Evolutionary conservation across 2,888 invertebrate genomes (phyloP), one percentile per base, ranked within the genome.

Genomic region (Hololepta plana): DNA sequence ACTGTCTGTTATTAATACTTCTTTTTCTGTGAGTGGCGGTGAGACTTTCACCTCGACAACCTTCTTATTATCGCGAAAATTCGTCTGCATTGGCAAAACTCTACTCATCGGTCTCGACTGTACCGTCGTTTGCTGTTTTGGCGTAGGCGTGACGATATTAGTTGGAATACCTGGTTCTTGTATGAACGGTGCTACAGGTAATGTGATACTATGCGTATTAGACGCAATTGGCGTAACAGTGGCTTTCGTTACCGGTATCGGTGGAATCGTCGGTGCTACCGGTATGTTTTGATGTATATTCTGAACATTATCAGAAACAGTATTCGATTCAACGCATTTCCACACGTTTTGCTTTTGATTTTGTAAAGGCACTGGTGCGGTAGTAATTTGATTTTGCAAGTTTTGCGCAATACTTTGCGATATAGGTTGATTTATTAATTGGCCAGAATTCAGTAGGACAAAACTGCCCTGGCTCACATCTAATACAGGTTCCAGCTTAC

Each of bases 401-500:
- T 31, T 33, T 16, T 31, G 29, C 9, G 33, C 15, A 11, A 24
- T 24, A 17, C 22, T 29, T 20, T 29, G 26, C 2, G 33, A 13
- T 6, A 33, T 27, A 14, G 36, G 29, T 21, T 36, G 39, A 12
- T 62, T 63, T 23, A 59, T 57, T 30, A 67, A 57, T 10, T 59
- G 58, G 11, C 66, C 64, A 42, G 70, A 68, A 41, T 73, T 74
- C 1, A 75, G 63, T 20, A 74, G 64, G 8, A 75, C 72, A 46
- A 71, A 75, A 33, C 72, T 47, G 33, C 52, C 73, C 5, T 72
- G 62, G 4, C 76, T 70, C 27, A 77, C 67, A 47, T 80, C 80
- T 9, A 77, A 70, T 27, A 80, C 69, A 2, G 82, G 80, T 43
- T 81, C 80, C 46, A 81, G 69, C 53, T 82, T 82, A 35, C 81